Base-by-base conservation (phyloP, 2,888 invertebrate genomes). In the Amblyjoppa fuscipennis region DNA sequence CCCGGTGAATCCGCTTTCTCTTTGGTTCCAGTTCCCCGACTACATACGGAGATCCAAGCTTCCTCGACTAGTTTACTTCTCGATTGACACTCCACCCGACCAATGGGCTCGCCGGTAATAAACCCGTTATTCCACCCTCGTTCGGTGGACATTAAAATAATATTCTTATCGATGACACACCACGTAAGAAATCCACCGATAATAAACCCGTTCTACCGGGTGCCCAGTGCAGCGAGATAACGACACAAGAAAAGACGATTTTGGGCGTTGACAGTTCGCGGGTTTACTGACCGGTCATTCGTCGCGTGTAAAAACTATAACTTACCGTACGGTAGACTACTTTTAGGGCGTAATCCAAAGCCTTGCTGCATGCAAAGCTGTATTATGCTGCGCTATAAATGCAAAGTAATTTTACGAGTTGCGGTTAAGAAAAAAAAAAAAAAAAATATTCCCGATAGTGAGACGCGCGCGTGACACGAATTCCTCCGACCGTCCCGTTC, bases 1-100 rank as follows among this genome's bases (percentile, higher is more conserved):
- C 85, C 77, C 82, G 82, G 85, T 84, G 81, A 85, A 82, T 85
- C 69, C 78, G 84, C 88, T 88, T 88, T 88, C 88, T 87, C 87
- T 88, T 88, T 82, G 79, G 68, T 77, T 83, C 84, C 81, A 85
- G 80, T 81, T 84, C 82, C 81, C 66, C 85, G 13, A 31, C 49
- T 70, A 53, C 68, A 38, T 74, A 20, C 20, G 20, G 77, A 56
- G 51, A 20, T 56, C 64, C 41, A 69, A 84, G 73, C 77, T 81
- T 78, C 84, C 81, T 49, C 70, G 78, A 75, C 74, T 45, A 78
- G 81, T 84, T 74, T 74, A 61, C 16, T 70, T 76, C 64, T 75
- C 70, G 75, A 76, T 56, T 61, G 70, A 69, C 75, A 31, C 56
- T 68, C 13, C 68, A 77, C 73, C 56, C 11, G 61, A 49, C 75